These are phyloP conservation scores for Polia nebulosa DNA, from an alignment of 2,888 invertebrate genomes.

Conservation along the genomic window DNA sequence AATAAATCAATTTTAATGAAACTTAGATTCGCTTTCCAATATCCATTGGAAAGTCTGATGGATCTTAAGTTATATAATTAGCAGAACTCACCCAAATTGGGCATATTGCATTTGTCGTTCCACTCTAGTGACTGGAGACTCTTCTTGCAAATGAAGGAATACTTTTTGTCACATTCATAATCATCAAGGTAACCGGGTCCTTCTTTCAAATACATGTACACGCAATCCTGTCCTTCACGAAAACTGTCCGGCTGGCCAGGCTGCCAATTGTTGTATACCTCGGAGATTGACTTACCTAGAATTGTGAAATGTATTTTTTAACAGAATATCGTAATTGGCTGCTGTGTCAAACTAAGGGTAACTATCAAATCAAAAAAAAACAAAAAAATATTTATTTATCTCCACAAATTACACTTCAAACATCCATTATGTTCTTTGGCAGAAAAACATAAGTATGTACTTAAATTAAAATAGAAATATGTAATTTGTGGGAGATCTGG, in stretches of 20 bases:
- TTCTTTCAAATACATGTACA: slow-evolving; percentile 41
- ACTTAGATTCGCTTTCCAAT: background rate
- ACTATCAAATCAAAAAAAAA: no score
- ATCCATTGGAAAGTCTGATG: background rate
- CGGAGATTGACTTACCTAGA: slow-evolving; percentile 74
- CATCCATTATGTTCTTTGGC: no score
- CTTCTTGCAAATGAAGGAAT: slow-evolving; percentile 83
- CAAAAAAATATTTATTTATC: no score
- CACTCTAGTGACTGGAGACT: slow-evolving; percentile 74
- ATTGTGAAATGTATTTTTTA: slow-evolving; percentile 10
- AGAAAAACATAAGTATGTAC: no score
- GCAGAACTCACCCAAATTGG: slow-evolving; percentile 72
- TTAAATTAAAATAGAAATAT: no score
- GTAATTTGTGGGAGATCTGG: no score
- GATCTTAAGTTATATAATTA: background rate
- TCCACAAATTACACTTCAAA: no score
- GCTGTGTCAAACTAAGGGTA: no score
- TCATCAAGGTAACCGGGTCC: slow-evolving; percentile 73
- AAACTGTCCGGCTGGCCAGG: slow-evolving; percentile 79
- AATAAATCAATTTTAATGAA: no score
- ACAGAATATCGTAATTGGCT: background rate
- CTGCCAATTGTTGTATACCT: slow-evolving; percentile 79
- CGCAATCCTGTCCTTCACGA: slow-evolving; percentile 75
- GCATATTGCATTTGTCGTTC: slow-evolving; percentile 78
- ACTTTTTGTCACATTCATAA: slow-evolving; percentile 70